Conservation (phyloP, 2,888 invertebrate species). For the Stenoptilia bipunctidactyla region DNA sequence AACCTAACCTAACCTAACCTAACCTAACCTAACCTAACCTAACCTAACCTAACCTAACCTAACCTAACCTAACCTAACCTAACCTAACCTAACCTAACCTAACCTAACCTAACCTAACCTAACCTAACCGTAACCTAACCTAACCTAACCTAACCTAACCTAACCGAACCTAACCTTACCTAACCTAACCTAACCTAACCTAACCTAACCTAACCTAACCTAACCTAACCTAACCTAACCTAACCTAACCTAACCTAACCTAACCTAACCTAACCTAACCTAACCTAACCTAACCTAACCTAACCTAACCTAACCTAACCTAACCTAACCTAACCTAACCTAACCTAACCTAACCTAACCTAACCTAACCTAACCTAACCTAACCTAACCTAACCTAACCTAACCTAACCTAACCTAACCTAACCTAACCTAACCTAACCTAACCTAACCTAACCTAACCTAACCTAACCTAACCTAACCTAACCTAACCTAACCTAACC, state of each 20-base stretch:
- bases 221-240: constrained; percentile 14
- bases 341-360: constrained; percentile 15
- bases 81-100: constrained; percentile 13
- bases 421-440: constrained; percentile 18
- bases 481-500: constrained; percentile 15
- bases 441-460: constrained; percentile 13
- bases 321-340: constrained; percentile 15
- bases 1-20: constrained; percentile 15
- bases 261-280: constrained; percentile 17
- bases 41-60: constrained; percentile 16
- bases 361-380: constrained; percentile 14
- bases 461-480: constrained; percentile 15
- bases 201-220: constrained; percentile 14
- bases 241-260: constrained; percentile 15
- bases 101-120: constrained; percentile 9
- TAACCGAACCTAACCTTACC: constrained; percentile 14
- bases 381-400: constrained; percentile 15
- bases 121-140: constrained; percentile 10
- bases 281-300: constrained; percentile 16
- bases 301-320: constrained; percentile 14
- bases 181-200: constrained; percentile 15
- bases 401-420: constrained; percentile 16
- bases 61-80: constrained; percentile 16
- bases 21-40: constrained; percentile 15
- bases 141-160: constrained; percentile 12